Evolutionary conservation across 2,797 vertebrate genomes (phyloP).

Genomic region (Characodon lateralis): DNA sequence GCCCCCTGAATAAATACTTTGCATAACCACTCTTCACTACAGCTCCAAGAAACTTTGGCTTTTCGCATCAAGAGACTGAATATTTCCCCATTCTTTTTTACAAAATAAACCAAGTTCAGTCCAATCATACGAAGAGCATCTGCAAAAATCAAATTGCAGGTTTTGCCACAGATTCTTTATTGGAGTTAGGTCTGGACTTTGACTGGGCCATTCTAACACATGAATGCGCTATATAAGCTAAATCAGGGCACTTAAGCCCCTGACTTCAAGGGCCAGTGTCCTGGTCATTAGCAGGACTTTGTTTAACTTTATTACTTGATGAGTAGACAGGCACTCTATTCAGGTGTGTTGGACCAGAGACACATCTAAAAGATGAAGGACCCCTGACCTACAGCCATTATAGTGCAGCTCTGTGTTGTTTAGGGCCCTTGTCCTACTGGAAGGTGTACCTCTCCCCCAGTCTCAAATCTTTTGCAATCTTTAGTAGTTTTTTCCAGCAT

Average conservation of each 20-base stretch:
- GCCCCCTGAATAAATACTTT: background rate
- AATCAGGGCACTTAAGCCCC: background rate
- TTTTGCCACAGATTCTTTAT: background rate
- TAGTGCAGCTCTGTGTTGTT: too few species aligned
- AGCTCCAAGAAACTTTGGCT: background rate
- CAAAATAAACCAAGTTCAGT: background rate
- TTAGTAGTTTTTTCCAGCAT: background rate
- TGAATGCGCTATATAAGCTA: background rate
- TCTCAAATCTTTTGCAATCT: background rate
- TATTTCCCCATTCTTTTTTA: background rate
- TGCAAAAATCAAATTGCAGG: background rate
- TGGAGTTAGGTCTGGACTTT: background rate
- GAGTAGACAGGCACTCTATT: too few species aligned
- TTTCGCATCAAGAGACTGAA: background rate
- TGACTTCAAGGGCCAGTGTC: background rate
- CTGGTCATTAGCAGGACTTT: background rate
- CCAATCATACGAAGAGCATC: background rate
- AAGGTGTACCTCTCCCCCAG: background rate
- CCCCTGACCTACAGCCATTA: too few species aligned
- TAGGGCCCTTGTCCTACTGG: background rate
- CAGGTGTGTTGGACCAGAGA: too few species aligned
- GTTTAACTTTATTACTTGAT: too few species aligned
- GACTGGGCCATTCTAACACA: background rate
- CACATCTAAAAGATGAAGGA: too few species aligned
- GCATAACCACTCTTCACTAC: background rate